These are phyloP conservation scores for Plebejus anna DNA, from an alignment of 2,888 invertebrate genomes.

Conservation along the genomic window DNA sequence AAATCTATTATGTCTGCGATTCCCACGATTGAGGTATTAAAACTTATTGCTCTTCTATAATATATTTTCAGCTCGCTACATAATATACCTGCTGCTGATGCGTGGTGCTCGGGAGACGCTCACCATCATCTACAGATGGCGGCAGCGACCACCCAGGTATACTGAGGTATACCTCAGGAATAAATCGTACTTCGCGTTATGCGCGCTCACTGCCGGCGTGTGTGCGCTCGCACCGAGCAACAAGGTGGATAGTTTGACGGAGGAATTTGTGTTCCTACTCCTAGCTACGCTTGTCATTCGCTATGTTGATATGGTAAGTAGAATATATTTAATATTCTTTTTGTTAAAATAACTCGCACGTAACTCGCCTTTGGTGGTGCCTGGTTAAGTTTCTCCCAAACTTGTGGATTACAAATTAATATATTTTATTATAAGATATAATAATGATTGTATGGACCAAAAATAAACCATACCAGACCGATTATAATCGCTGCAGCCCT, in stretches of 20 bases:
- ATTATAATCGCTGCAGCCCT: too few species aligned
- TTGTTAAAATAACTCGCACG: too few species aligned
- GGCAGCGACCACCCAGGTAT: slow-evolving; percentile 30
- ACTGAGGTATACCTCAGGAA: not conserved
- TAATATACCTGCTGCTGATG: slow-evolving; percentile 49
- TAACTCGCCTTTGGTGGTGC: too few species aligned
- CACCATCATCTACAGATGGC: slow-evolving; percentile 35
- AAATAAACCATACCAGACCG: too few species aligned
- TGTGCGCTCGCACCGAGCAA: not conserved
- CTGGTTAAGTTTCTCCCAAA: too few species aligned
- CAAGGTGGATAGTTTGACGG: not conserved
- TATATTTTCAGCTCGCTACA: slow-evolving; percentile 51
- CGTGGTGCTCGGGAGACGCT: slow-evolving; percentile 42
- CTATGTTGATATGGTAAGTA: slow-evolving; percentile 21
- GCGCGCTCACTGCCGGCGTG: not conserved
- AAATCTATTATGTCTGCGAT: too few species aligned
- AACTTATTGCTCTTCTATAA: slow-evolving; percentile 15
- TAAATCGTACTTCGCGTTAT: not conserved
- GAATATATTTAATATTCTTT: too few species aligned
- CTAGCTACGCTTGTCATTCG: slow-evolving; percentile 21
- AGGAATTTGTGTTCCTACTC: not conserved
- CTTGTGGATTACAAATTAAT: too few species aligned
- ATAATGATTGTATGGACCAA: too few species aligned
- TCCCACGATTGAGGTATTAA: too few species aligned
- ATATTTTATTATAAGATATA: too few species aligned